phyloP scores from a whole-genome alignment of 2,797 vertebrate genomes.

The Silurus lanzhouensis region DNA sequence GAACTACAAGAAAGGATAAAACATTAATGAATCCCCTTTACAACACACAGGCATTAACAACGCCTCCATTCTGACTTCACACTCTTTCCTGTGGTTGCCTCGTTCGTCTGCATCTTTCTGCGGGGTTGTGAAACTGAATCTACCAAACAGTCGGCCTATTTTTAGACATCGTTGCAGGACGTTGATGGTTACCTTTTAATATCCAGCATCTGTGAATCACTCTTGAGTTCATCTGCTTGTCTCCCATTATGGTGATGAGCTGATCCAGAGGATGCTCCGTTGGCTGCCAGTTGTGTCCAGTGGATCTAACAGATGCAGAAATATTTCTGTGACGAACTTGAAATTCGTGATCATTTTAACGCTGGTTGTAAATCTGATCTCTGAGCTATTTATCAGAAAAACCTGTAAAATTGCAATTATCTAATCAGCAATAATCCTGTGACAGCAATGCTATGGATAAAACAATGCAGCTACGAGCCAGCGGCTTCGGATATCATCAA shows the following conservation, averaged over 20 bases:
- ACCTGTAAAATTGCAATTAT: background rate
- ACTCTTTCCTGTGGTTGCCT: slow-evolving; percentile 17
- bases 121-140: background rate
- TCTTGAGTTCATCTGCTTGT: background rate
- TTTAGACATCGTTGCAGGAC: background rate
- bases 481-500: background rate
- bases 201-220: background rate
- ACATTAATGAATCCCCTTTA: background rate
- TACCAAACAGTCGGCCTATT: background rate
- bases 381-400: slow-evolving; percentile 12
- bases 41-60: background rate
- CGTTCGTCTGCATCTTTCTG: background rate
- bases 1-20: too few species aligned
- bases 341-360: background rate
- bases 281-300: slow-evolving; percentile 65
- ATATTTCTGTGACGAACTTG: background rate
- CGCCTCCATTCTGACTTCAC: slow-evolving; percentile 28
- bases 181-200: slow-evolving; percentile 38
- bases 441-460: background rate
- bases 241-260: slow-evolving; percentile 58
- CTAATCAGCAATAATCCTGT: background rate
- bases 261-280: slow-evolving; percentile 49
- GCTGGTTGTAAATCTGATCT: background rate
- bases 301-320: slow-evolving; percentile 64
- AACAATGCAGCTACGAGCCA: background rate